Conservation (phyloP, 2,797 vertebrate species). For the Schizopygopsis pylzovi region DNA sequence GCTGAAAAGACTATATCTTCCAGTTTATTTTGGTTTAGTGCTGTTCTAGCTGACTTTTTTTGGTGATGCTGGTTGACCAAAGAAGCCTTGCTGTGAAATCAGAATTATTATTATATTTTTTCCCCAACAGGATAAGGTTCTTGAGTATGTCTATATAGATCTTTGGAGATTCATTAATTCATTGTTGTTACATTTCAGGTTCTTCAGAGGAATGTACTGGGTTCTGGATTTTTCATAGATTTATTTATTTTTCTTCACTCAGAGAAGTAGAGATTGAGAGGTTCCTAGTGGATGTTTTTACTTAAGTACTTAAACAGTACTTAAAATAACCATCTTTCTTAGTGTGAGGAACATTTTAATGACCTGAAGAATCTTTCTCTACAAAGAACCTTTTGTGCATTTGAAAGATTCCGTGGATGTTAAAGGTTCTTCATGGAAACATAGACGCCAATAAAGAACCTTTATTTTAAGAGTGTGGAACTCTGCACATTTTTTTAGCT, state of each 20-base stretch:
- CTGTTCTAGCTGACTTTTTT: conserved; percentile 4
- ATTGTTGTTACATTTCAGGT: neutral
- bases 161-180: neutral
- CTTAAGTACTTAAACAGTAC: neutral
- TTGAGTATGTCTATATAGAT: neutral
- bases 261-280: neutral
- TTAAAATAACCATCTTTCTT: neutral
- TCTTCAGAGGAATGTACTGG: too few species aligned
- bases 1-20: neutral
- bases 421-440: too few species aligned
- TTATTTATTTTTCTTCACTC: neutral
- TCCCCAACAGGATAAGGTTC: neutral
- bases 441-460: too few species aligned
- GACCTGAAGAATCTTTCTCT: too few species aligned
- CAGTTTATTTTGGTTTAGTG: neutral
- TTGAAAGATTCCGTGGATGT: too few species aligned
- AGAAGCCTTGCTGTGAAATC: neutral
- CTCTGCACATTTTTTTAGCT: too few species aligned
- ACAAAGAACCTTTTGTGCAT: too few species aligned
- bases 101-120: neutral
- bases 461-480: too few species aligned
- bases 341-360: neutral
- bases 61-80: neutral
- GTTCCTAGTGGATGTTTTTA: too few species aligned
- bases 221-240: neutral